Base-by-base conservation (phyloP, 2,888 invertebrate species). In the Choreutis nemorana region DNA sequence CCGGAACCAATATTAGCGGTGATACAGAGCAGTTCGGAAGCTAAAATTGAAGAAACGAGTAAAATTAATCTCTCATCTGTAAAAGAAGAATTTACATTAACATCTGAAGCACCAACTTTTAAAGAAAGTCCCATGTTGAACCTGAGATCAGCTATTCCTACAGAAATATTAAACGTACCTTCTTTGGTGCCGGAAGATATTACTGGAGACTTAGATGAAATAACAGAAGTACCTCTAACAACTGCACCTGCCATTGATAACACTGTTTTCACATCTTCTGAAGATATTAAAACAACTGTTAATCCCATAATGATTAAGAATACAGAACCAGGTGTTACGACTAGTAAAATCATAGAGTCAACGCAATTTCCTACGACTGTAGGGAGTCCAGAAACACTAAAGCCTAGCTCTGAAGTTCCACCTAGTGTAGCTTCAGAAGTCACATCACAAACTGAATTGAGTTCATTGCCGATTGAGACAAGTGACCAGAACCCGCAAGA, bases 401-500 rank as follows among this genome's bases (percentile, higher is more conserved):
- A 55, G 1, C 58, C 60, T 0, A 61, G 43, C 32, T 50, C 52
- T 0, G 51, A 58, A 31, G 48, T 50, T 9, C 65, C 64, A 41
- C 60, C 67, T 3, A 59, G 63, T 29, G 29, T 50, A 23, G 55
- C 56, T 2, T 68, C 72, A 14, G 77, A 75, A 49, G 55, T 71
- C n/a, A 67, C 65, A 2, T 58, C 64, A 10, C 64, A 65, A 40
- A 70, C 72, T 3, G 75, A 75, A 48, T 50, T 72, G 4, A 75
- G 75, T 35, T 77, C 77, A 4, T 44, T 77, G 14, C 68, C 75
- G 0, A 61, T 77, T 14, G 77, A 75, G 45, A 73, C 75, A 0
- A 77, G 73, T 40, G 72, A 75, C 31, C 77, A 68, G 40, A 73
- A 75, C 29, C 75, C 77, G 5, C 68, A 65, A 11, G 64, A 65